Evolutionary conservation across 53 echinoderm and acorn worm genomes (phyloP).

Genomic region (Paracentrotus lividus): DNA sequence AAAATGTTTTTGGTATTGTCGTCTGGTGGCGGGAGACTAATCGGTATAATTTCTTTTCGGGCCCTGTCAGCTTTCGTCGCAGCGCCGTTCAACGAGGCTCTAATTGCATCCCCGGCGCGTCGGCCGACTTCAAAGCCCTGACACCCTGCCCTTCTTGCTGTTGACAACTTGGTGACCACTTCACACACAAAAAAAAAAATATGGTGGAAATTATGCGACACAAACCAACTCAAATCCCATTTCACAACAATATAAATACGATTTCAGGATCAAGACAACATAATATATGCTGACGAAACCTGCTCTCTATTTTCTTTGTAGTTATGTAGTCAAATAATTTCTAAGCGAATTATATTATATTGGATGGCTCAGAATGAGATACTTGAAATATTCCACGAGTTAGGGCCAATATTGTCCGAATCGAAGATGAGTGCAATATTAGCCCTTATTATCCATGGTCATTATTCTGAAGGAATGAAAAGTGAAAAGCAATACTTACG

Average conservation of each 20-base stretch:
- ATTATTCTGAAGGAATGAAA: no score
- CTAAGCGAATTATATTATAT: no score
- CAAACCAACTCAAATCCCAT: background rate
- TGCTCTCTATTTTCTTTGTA: no score
- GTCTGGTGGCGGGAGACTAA: conserved; percentile 51
- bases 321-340: background rate
- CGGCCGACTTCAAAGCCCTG: conserved; percentile 63
- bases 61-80: conserved; percentile 66
- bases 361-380: no score
- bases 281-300: no score
- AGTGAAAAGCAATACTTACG: no score
- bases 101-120: conserved; percentile 68
- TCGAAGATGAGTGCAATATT: no score
- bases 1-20: conserved; percentile 2
- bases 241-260: background rate
- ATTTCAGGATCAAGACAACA: no score
- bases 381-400: no score
- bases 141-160: conserved; percentile 53
- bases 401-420: no score
- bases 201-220: background rate
- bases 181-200: conserved; percentile 48
- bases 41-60: conserved; percentile 23
- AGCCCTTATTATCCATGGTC: no score
- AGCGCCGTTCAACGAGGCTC: conserved; percentile 67
- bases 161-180: conserved; percentile 45